A percentile compares a stretch with the other conserved stretches of the same genome.
These are phyloP conservation scores for Corydoras sp. DNA, from an alignment of 2,113 vertebrate genomes.

Conservation along the genomic window DNA sequence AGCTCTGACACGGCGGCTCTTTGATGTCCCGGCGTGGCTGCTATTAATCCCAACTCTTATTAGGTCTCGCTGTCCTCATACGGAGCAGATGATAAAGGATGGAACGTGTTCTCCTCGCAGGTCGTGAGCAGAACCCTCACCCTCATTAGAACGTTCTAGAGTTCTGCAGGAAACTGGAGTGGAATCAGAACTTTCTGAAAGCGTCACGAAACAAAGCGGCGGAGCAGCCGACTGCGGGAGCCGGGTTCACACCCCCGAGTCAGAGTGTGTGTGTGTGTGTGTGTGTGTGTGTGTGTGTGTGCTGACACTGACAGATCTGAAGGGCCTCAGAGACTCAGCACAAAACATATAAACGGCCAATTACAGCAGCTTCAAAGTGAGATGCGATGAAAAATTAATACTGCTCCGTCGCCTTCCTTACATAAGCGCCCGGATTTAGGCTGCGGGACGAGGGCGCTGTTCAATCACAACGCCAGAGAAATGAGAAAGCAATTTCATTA, in stretches of 20 bases:
- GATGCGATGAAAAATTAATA: conserved; percentile 57
- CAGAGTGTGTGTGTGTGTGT: not conserved
- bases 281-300: not conserved
- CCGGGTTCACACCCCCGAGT: not conserved
- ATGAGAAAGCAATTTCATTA: not conserved
- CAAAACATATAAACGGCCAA: conserved; percentile 60
- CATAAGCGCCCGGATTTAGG: conserved; percentile 53
- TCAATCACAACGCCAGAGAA: not conserved
- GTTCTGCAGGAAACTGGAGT: not conserved
- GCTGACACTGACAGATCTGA: conserved; percentile 9
- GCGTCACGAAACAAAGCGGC: conserved; percentile 11
- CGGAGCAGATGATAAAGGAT: not conserved
- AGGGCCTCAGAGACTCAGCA: conserved; percentile 39
- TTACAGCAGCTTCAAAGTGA: conserved; percentile 60
- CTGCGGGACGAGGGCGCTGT: conserved; percentile 44
- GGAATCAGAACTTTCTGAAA: conserved; percentile 4
- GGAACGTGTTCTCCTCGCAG: not conserved
- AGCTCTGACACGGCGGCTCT: not conserved
- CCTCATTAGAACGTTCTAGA: not conserved
- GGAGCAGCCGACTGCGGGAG: not conserved
- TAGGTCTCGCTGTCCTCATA: not conserved
- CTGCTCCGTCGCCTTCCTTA: conserved; percentile 52
- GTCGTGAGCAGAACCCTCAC: not conserved
- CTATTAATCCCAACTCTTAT: not conserved
- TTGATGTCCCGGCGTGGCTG: not conserved